Conservation (phyloP, 2,113 vertebrate species). For the Atrichornis clamosus region DNA sequence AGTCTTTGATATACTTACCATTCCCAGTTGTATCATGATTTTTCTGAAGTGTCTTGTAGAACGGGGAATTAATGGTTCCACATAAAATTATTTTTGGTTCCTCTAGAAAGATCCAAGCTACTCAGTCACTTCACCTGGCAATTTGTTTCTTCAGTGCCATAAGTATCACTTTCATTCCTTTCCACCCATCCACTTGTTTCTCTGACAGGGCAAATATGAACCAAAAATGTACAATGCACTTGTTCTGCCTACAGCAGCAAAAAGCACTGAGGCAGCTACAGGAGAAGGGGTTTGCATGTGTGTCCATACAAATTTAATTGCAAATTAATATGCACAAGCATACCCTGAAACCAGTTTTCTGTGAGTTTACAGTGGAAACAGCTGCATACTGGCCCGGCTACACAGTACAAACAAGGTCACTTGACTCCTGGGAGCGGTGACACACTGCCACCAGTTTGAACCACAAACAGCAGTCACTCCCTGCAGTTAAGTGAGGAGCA, state of each 20-base stretch:
- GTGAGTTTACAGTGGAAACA: slow-evolving; percentile 13
- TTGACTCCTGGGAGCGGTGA: neutral
- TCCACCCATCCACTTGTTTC: neutral
- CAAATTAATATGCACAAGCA: slow-evolving; percentile 14
- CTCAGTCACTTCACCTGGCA: neutral
- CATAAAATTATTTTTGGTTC: neutral
- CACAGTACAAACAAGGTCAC: neutral
- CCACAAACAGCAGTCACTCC: neutral
- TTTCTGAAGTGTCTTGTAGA: neutral
- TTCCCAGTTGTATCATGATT: neutral
- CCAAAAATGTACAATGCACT: rapidly evolving
- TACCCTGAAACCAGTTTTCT: neutral
- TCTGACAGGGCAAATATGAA: neutral
- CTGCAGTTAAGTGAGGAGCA: neutral
- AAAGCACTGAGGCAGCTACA: neutral
- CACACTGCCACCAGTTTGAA: neutral
- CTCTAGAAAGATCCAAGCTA: neutral
- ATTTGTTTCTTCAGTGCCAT: neutral
- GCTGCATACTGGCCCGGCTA: neutral
- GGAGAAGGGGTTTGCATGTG: neutral
- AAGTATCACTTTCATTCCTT: neutral
- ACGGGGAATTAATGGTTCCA: neutral
- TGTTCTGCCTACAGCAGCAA: neutral
- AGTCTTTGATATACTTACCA: neutral
- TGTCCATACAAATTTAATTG: neutral